Percentiles rank a stretch among this genome's conserved stretches.
These are phyloP conservation scores for Tetranychus cinnabarinus DNA, from an alignment of 1,140 invertebrate genomes.

Conservation along the genomic window DNA sequence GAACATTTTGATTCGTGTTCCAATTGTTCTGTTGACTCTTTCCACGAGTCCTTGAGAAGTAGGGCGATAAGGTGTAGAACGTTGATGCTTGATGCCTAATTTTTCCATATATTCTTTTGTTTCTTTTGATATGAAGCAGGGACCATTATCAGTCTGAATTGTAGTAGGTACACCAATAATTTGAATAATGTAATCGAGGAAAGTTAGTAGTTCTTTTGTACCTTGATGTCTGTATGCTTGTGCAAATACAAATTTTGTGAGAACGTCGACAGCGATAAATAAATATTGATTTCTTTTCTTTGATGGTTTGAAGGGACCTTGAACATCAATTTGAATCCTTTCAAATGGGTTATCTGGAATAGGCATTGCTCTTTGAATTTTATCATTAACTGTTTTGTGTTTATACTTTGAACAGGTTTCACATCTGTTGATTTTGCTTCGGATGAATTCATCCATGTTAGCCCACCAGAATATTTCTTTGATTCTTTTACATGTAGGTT, in stretches of 20 bases:
- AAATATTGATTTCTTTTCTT: background rate
- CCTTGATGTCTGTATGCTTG: background rate
- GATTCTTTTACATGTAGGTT: background rate
- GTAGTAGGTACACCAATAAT: background rate
- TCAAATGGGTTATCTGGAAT: background rate
- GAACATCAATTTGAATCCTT: background rate
- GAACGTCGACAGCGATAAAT: background rate
- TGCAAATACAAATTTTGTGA: background rate
- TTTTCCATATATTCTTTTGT: background rate
- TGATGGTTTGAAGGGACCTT: background rate
- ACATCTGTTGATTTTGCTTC: background rate
- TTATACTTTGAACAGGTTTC: background rate
- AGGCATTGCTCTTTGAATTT: background rate
- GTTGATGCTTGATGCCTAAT: background rate
- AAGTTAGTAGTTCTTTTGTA: background rate
- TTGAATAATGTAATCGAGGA: background rate
- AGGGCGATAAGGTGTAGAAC: background rate
- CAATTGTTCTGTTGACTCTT: background rate
- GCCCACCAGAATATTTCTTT: background rate
- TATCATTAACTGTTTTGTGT: background rate
- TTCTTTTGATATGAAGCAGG: background rate
- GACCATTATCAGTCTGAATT: background rate
- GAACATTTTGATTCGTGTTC: background rate
- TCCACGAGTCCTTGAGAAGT: background rate
- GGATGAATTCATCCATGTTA: background rate